Evolutionary conservation across 2,888 invertebrate genomes (phyloP), one percentile per base, ranked within the genome.

Genomic region (Fragum sueziense): DNA sequence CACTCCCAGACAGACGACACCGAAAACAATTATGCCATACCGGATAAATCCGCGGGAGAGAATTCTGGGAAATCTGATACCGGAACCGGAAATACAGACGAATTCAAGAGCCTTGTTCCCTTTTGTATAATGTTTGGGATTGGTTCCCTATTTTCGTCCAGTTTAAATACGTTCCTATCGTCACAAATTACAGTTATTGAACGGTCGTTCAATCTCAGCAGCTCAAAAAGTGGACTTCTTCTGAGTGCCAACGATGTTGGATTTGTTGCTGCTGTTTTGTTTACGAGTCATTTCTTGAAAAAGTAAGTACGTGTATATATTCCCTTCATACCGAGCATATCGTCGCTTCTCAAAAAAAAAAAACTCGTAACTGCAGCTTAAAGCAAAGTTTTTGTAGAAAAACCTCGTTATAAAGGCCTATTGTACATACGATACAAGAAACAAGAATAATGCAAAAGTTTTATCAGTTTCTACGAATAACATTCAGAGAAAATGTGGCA

Each of bases 201-300:
- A 34, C 59, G 59, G 7, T 69, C 74, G 0, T 84, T 84, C 25
- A 73, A 74, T 0, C 69, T 84, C 3, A 76, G 74, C 47, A 84
- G 83, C 27, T 31, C 61, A 0, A 70, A 76, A 51, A 84, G 83
- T 71, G 83, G 76, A 1, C 20, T 84, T 3, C 62, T 84, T 6
- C 67, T 84, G 17, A 80, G 83, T 70, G 83, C 83, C 11, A 80
- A 80, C 61, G 83, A 84, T 31, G 65, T 84, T 6, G 83, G 83
- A 1, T 84, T 84, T 69, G 76, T 80, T 22, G 52, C 52, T 3
- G 73, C 83, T 22, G 83, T 84, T 11, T 41, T 84, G 4, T 65
- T 77, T 47, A 79, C 79, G 0, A 79, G 79, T 47, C 81, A 81
- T 47, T 84, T 81, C 67, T 57, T 84, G 11, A 77, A 81, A 51